Evolutionary conservation across 2,113 vertebrate species (phyloP).

Genomic region (Anoplopoma fimbria): DNA sequence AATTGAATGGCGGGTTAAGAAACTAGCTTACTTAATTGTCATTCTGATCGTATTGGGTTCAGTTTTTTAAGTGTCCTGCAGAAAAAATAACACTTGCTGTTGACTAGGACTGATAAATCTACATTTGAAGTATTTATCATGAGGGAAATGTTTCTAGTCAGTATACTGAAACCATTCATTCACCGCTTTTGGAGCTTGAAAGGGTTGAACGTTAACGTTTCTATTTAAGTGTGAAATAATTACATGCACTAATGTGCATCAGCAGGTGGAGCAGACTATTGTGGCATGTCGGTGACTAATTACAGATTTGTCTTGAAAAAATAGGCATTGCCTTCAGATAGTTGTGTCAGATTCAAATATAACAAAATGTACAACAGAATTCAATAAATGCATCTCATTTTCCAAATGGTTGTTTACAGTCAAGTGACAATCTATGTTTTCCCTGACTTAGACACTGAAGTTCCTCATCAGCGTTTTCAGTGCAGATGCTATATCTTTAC

Average conservation of each 20-base stretch:
- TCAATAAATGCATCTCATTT: slow-evolving; percentile 55
- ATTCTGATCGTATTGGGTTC: slow-evolving; percentile 43
- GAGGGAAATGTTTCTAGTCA: slow-evolving; percentile 15
- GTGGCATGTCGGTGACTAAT: slow-evolving; percentile 5
- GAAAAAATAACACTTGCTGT: slow-evolving; percentile 44
- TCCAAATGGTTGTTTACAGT: not conserved
- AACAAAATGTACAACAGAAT: slow-evolving; percentile 12
- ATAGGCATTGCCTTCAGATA: slow-evolving; percentile 1
- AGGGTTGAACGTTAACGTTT: not conserved
- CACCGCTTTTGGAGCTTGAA: slow-evolving; percentile 5
- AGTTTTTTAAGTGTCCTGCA: slow-evolving; percentile 36
- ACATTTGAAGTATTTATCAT: slow-evolving; percentile 30
- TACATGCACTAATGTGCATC: slow-evolving; percentile 28
- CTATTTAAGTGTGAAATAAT: not conserved
- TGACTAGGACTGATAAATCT: slow-evolving; percentile 13
- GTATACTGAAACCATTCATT: not conserved
- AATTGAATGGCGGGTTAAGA: slow-evolving; percentile 61
- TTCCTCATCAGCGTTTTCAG: not conserved
- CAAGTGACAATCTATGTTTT: not conserved
- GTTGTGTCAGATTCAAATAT: slow-evolving; percentile 4
- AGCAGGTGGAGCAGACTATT: slow-evolving; percentile 22
- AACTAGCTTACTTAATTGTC: slow-evolving; percentile 55
- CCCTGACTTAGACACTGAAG: not conserved
- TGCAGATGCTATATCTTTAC: not conserved
- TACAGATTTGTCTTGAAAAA: slow-evolving; percentile 9